A percentile compares a stretch with the other conserved stretches of the same genome.
phyloP scores from a whole-genome alignment of 2,888 invertebrate species.

The Leucozona laternaria region DNA sequence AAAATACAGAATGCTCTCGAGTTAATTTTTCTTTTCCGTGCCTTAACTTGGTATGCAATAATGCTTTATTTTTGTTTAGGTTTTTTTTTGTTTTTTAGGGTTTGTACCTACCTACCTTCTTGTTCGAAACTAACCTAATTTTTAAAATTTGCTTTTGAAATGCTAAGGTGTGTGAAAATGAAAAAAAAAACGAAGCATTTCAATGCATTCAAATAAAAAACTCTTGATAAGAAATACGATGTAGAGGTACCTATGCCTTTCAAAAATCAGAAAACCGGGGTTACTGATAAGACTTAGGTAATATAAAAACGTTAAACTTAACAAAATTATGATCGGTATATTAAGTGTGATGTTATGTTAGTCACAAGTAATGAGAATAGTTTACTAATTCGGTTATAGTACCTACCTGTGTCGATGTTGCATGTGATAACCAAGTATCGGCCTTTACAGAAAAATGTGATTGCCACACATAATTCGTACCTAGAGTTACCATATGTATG shows the following conservation, averaged over 20 bases:
- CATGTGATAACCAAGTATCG: too few species aligned
- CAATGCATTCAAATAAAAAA: neutral
- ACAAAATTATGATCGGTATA: neutral
- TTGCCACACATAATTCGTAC: too few species aligned
- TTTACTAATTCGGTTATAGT: too few species aligned
- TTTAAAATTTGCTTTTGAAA: conserved; percentile 10
- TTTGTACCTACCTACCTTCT: neutral
- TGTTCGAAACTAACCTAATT: conserved; percentile 15
- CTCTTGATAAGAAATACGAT: neutral
- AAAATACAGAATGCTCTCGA: neutral
- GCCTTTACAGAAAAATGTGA: too few species aligned
- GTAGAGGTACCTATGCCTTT: neutral
- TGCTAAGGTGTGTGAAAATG: neutral
- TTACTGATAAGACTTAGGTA: conserved; percentile 7
- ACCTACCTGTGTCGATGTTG: too few species aligned
- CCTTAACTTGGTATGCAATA: neutral
- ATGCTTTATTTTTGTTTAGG: neutral
- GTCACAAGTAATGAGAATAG: neutral
- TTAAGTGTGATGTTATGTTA: neutral
- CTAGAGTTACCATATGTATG: too few species aligned
- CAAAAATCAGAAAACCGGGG: neutral
- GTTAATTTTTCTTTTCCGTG: neutral
- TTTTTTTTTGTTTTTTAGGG: conserved; percentile 2
- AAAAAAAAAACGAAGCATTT: neutral
- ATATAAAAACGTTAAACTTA: too few species aligned